Evolutionary conservation across 2,888 invertebrate species (phyloP).

Genomic region (Drosophila algonquin): DNA sequence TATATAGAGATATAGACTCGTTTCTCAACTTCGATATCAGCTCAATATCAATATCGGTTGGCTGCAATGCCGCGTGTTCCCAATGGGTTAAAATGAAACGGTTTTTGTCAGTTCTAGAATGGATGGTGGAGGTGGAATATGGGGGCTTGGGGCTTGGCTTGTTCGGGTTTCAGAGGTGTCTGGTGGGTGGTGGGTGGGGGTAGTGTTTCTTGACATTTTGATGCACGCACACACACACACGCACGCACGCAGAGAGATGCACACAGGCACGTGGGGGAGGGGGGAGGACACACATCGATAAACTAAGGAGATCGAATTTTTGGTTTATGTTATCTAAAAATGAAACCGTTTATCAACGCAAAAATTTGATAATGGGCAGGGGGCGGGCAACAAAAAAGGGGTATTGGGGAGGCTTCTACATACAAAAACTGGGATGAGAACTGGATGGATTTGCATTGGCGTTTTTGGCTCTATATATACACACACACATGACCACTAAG

Average conservation of each 20-base stretch:
- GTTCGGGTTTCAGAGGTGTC: neutral
- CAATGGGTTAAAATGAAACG: slow-evolving; percentile 53
- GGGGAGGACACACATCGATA: neutral
- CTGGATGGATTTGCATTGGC: slow-evolving; percentile 5
- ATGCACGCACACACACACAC: slow-evolving; percentile 7
- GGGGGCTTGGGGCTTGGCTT: neutral
- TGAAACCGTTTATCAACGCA: neutral
- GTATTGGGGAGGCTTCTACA: neutral
- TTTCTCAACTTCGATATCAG: slow-evolving; percentile 51
- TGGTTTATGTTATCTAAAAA: neutral
- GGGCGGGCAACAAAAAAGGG: too few relatives aligned
- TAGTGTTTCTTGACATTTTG: neutral
- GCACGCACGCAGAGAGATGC: neutral
- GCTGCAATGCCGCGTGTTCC: slow-evolving; percentile 73
- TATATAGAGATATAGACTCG: slow-evolving; percentile 36
- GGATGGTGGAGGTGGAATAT: slow-evolving; percentile 14
- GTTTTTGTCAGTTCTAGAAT: slow-evolving; percentile 39
- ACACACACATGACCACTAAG: neutral
- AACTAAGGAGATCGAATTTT: neutral
- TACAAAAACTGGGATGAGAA: slow-evolving; percentile 1
- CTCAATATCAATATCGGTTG: slow-evolving; percentile 63
- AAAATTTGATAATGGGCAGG: neutral
- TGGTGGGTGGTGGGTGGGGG: neutral
- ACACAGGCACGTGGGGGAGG: slow-evolving; percentile 6
- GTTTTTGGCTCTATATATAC: slow-evolving; percentile 1